Percentiles rank a stretch among this genome's conserved stretches.
Evolutionary conservation across 2,888 invertebrate species (phyloP).

Genomic region (Thecocarcelia acutangulata): DNA sequence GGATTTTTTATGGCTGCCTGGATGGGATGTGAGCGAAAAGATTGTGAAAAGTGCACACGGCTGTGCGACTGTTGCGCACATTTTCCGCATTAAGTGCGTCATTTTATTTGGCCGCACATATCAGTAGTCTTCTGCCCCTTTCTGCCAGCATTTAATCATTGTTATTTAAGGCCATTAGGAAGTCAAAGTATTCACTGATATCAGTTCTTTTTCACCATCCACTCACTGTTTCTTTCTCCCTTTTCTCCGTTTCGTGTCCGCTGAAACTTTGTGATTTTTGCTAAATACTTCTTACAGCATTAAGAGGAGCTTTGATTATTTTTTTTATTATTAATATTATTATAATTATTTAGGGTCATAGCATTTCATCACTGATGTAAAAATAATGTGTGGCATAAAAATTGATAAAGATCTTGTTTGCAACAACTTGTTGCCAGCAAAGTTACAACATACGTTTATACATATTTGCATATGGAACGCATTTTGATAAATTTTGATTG

Average conservation of each 20-base stretch:
- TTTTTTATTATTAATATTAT: conserved; percentile 47
- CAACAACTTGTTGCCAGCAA: not conserved
- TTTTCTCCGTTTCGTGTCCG: not conserved
- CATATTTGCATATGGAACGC: conserved; percentile 6
- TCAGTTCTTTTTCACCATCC: not conserved
- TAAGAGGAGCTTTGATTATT: conserved; percentile 18
- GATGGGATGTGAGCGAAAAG: not conserved
- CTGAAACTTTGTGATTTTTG: conserved; percentile 11
- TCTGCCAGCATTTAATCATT: conserved; percentile 61
- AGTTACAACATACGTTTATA: too few species aligned
- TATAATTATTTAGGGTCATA: conserved; percentile 44
- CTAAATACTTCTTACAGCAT: conserved; percentile 12
- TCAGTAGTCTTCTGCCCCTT: not conserved
- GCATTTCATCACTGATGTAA: conserved; percentile 31
- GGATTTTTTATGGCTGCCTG: conserved; percentile 12
- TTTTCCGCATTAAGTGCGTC: conserved; percentile 58
- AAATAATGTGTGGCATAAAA: conserved; percentile 15
- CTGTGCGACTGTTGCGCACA: conserved; percentile 7
- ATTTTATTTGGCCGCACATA: conserved; percentile 53
- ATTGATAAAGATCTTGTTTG: conserved; percentile 25
- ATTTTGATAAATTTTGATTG: conserved; percentile 6
- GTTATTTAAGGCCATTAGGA: conserved; percentile 70
- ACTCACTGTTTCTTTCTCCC: not conserved
- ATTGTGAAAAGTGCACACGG: not conserved
- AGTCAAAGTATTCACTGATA: conserved; percentile 55